Evolutionary conservation across 2,797 vertebrate species (phyloP), one percentile per base, ranked within the genome.

Genomic region (Dendrocincla tyrannina): DNA sequence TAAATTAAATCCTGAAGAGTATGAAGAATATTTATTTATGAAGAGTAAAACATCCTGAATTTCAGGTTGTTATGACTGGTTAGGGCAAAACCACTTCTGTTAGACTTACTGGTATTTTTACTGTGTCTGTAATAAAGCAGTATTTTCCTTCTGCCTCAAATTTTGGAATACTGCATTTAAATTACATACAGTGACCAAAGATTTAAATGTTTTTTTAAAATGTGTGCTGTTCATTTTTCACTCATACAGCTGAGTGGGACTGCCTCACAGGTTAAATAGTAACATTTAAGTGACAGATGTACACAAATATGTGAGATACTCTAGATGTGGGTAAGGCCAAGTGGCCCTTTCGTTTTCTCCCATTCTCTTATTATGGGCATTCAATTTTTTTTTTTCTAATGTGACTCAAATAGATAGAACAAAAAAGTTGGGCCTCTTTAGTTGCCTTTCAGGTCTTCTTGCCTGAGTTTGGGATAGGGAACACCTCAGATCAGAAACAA

Each of bases 1-100:
- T 35, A 11, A 94, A 74, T 74, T 89, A 46, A 93, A 92, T 68
- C n/a, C n/a, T n/a, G n/a, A n/a, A n/a, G n/a, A n/a, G n/a, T n/a
- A n/a, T n/a, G n/a, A n/a, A n/a, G n/a, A n/a, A n/a, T n/a, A n/a
- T n/a, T n/a, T n/a, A n/a, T n/a, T n/a, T n/a, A n/a, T n/a, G n/a
- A n/a, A n/a, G n/a, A 82, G 1, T 35, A 11, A 94, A 92, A 80
- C 16, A 78, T 56, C 42, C 88, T 91, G 47, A 67, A 89, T 94
- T 86, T 91, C 44, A 44, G 9, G 83, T 91, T 41, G 3, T 75
- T 84, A 25, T 52, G 78, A 59, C 49, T 64, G 18, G 2, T 44
- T 72, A 85, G 60, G 30, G 19, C 37, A 75, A 78, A 42, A 52
- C 24, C 33, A 3, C 10, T 52, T 81, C 22, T 47, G 10, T 66